These are phyloP conservation scores for Lerista edwardsae DNA, from an alignment of 2,797 vertebrate species.

Conservation along the genomic window DNA sequence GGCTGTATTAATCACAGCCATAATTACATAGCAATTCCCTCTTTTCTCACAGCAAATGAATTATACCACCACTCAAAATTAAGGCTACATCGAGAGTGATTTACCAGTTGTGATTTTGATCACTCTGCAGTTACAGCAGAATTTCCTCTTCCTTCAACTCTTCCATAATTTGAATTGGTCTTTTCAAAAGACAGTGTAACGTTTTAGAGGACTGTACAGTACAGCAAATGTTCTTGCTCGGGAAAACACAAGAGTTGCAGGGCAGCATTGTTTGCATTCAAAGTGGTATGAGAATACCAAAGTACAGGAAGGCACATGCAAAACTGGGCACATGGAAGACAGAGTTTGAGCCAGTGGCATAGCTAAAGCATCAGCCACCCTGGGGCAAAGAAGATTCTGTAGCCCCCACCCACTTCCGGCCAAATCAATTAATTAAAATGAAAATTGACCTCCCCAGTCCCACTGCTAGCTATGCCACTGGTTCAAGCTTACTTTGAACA, in stretches of 20 bases:
- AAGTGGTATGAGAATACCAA: background rate
- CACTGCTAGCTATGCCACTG: too few relatives aligned
- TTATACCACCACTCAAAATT: conserved; percentile 26
- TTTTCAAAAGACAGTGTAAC: background rate
- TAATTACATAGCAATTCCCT: background rate
- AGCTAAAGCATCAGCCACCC: too few relatives aligned
- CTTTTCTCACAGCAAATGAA: conserved; percentile 2
- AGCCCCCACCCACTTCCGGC: too few relatives aligned
- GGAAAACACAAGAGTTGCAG: background rate
- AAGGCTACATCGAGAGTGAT: background rate
- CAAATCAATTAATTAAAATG: too few relatives aligned
- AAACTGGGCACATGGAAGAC: background rate
- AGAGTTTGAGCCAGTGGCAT: too few relatives aligned
- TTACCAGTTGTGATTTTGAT: background rate
- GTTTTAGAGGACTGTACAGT: background rate
- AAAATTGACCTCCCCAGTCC: too few relatives aligned
- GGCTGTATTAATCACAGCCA: conserved; percentile 10
- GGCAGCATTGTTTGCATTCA: background rate
- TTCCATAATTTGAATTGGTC: conserved; percentile 3
- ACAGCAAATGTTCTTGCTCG: background rate
- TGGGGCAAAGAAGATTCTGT: too few relatives aligned
- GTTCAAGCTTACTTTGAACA: background rate
- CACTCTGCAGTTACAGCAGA: background rate
- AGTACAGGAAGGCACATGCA: background rate
- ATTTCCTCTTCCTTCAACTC: background rate